Conservation (phyloP, 2,113 vertebrate genomes). For the Cyprinodon tularosa region DNA sequence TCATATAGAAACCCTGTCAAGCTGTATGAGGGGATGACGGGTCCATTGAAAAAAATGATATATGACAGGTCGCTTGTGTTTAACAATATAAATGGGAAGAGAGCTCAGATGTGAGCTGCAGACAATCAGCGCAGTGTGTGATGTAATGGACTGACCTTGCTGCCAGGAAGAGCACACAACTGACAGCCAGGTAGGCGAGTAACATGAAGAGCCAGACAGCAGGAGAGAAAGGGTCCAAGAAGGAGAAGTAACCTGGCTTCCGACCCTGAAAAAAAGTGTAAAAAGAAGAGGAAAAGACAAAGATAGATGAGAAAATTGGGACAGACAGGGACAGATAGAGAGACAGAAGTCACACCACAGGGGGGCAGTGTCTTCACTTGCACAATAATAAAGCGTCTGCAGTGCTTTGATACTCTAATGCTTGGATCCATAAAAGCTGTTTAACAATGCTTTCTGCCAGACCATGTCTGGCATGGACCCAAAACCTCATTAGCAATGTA, state of each 20-base stretch:
- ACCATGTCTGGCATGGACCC: constrained; percentile 47
- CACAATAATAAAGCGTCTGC: constrained; percentile 45
- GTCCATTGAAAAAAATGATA: constrained; percentile 20
- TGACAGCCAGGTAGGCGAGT: constrained; percentile 93
- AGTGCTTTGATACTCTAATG: constrained; percentile 61
- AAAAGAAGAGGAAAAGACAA: constrained; percentile 1
- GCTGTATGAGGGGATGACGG: constrained; percentile 26
- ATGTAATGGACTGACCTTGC: constrained; percentile 85
- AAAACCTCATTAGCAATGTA: constrained; percentile 71
- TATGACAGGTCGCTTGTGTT: constrained; percentile 44
- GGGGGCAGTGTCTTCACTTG: constrained; percentile 65
- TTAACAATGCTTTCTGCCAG: constrained; percentile 57
- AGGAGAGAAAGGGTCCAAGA: constrained; percentile 94
- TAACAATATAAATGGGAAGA: constrained; percentile 44
- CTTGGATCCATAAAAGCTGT: constrained; percentile 61
- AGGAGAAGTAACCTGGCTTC: constrained; percentile 96
- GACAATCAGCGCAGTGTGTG: constrained; percentile 47
- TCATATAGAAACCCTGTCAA: constrained; percentile 41
- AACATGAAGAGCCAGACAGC: constrained; percentile 98
- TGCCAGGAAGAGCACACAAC: constrained; percentile 93
- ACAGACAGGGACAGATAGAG: constrained; percentile 29
- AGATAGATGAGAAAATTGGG: constrained; percentile 18
- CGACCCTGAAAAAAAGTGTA: constrained; percentile 80
- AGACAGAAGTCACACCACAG: constrained; percentile 60
- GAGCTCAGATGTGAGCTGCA: constrained; percentile 40